A percentile compares a stretch with the other conserved stretches of the same genome.
phyloP scores from a whole-genome alignment of 2,888 invertebrate genomes.

The Philaethria dido region DNA sequence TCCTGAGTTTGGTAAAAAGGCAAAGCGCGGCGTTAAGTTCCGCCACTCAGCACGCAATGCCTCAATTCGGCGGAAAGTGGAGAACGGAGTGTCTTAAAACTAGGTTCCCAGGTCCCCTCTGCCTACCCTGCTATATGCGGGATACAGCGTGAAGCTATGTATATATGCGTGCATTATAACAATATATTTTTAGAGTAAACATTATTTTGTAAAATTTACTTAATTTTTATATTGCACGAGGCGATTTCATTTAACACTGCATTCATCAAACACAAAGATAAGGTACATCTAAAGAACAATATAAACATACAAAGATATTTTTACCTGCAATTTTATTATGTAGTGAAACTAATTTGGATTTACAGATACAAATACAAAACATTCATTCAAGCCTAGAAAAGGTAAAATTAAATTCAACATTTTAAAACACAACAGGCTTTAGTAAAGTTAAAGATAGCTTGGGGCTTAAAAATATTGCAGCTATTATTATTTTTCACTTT shows the following conservation, averaged over 20 bases:
- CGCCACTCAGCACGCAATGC: too few relatives aligned
- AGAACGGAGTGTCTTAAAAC: too few relatives aligned
- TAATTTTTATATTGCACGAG: slow-evolving; percentile 32
- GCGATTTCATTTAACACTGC: slow-evolving; percentile 31
- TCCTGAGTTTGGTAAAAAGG: too few relatives aligned
- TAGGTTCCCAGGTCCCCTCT: too few relatives aligned
- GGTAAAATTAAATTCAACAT: background rate
- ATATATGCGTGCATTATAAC: too few relatives aligned
- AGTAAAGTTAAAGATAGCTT: background rate
- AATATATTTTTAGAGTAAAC: slow-evolving; percentile 24
- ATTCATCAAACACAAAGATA: slow-evolving; percentile 40
- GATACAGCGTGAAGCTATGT: background rate
- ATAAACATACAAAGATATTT: slow-evolving; percentile 37
- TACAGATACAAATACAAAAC: slow-evolving; percentile 17
- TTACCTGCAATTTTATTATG: slow-evolving; percentile 40
- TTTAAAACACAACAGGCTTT: slow-evolving; percentile 2
- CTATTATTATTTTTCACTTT: background rate
- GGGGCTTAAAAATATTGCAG: background rate
- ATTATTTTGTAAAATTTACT: too few relatives aligned
- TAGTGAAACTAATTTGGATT: slow-evolving; percentile 33
- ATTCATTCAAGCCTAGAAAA: slow-evolving; percentile 32
- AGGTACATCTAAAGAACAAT: slow-evolving; percentile 38
- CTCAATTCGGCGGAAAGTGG: too few relatives aligned
- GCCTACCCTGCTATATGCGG: too few relatives aligned
- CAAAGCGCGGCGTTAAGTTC: too few relatives aligned